Conservation (phyloP, 2,113 vertebrate species). For the Osmerus eperlanus region DNA sequence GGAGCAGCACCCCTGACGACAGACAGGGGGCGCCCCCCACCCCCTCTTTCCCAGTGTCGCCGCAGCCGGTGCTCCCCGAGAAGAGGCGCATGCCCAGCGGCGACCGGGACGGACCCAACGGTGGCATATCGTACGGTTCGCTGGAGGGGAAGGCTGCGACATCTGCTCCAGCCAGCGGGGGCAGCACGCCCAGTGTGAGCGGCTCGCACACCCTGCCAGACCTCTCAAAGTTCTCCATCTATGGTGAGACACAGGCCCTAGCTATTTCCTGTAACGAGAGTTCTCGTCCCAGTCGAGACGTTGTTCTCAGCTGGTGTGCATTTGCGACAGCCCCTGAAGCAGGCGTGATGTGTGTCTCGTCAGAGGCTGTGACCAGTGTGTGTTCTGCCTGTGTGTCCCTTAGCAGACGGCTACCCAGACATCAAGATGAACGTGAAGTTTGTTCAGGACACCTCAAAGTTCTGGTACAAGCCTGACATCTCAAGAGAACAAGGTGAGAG, state of each 20-base stretch:
- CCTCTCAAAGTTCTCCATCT: constrained; percentile 87
- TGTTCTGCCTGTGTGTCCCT: constrained; percentile 5
- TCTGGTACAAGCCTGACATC: constrained; percentile 98
- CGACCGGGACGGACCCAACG: constrained; percentile 78
- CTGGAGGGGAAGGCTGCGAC: constrained; percentile 81
- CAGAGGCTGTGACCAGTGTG: background rate
- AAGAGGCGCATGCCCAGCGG: constrained; percentile 83
- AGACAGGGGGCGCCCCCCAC: constrained; percentile 74
- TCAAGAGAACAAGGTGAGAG: constrained; percentile 90
- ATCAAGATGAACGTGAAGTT: constrained; percentile 94
- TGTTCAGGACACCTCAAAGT: constrained; percentile 97
- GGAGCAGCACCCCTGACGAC: constrained; percentile 80
- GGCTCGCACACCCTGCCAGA: constrained; percentile 82
- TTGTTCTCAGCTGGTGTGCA: background rate
- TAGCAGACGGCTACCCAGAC: constrained; percentile 86
- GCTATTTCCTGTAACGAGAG: background rate
- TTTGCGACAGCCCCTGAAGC: no score
- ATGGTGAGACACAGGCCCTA: constrained; percentile 68
- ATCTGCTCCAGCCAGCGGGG: constrained; percentile 66
- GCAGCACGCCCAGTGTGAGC: constrained; percentile 68
- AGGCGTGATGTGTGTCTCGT: background rate
- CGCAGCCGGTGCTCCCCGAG: constrained; percentile 75
- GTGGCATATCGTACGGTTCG: constrained; percentile 73
- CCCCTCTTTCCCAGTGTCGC: constrained; percentile 77
- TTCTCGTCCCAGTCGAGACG: background rate